These are phyloP conservation scores for Byasa hedistus DNA, from an alignment of 2,888 invertebrate genomes.

Conservation along the genomic window DNA sequence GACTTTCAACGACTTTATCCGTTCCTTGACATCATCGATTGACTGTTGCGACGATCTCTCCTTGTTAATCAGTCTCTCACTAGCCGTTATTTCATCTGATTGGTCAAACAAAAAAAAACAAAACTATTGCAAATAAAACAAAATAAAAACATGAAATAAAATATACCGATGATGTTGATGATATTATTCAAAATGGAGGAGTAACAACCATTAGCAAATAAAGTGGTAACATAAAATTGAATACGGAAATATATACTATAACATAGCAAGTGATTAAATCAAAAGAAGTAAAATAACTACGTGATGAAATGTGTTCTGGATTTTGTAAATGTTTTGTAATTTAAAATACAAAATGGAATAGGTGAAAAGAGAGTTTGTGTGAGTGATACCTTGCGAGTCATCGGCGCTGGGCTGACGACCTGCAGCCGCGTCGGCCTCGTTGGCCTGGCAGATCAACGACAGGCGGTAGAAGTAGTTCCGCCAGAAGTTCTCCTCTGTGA, in stretches of 20 bases:
- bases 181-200: too few species aligned
- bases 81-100: constrained; percentile 57
- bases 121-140: constrained; percentile 36
- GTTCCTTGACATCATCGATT: constrained; percentile 70
- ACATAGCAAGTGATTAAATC: background rate
- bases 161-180: background rate
- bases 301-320: background rate
- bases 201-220: background rate
- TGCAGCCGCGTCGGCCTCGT: constrained; percentile 85
- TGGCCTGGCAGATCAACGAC: constrained; percentile 98
- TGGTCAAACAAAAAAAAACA: constrained; percentile 35
- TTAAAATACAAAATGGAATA: too few species aligned
- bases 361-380: background rate
- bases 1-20: constrained; percentile 73
- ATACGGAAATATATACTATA: background rate
- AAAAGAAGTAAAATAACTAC: background rate
- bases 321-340: too few species aligned
- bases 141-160: constrained; percentile 21
- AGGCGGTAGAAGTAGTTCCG: constrained; percentile 99
- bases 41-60: constrained; percentile 65
- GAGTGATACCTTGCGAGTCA: constrained; percentile 78
- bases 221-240: background rate
- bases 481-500: constrained; percentile 99
- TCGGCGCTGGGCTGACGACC: constrained; percentile 73
- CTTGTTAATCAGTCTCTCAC: constrained; percentile 53